Base-by-base conservation (phyloP, 1,140 invertebrate genomes). In the Venustaconcha ellipsiformis region DNA sequence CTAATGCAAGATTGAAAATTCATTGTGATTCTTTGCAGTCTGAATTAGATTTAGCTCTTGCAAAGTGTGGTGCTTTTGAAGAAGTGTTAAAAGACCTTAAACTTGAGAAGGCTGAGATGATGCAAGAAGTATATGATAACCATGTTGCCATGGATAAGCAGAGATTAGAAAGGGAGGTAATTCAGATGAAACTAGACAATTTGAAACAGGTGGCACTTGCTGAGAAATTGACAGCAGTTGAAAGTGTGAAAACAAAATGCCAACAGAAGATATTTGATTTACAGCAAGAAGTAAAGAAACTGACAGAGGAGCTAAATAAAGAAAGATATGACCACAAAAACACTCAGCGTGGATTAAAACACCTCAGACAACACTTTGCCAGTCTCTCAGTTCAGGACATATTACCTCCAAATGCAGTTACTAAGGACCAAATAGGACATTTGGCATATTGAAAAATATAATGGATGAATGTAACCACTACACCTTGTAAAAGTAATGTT, bases 311-410 rank as follows among this genome's bases (percentile, higher is more conserved):
- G 56, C 37, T 77, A 64, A 68, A 67, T 20, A 66, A 72, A 59
- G 75, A 77, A 57, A 72, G 20, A 67, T 26, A 30, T 56, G 67
- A 68, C 37, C 57, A 70, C 48, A 65, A 62, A 60, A 62, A 63
- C 23, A 77, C 75, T 56, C 70, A 77, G 58, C 68, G 72, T 63
- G 75, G 75, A 14, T 77, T 77, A n/a, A 77, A 72, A 59, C 75
- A 77, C 67, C 68, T 77, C 17, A 66, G 75, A 68, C 72, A 58
- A 48, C 75, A 77, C 68, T 77, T 77, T 66, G 67, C 75, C 13
- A 77, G 75, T 67, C 62, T 77, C 14, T 57, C 62, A 30, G 70
- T 77, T 17, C 75, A 77, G 48, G 75, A 77, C 13, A 77, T 77
- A 59, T 8, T 77, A 37, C 70, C 75, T 56, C 18, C 20, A 56